Evolutionary conservation across 2,113 vertebrate genomes (phyloP).

Genomic region (Synodontis membranacea): DNA sequence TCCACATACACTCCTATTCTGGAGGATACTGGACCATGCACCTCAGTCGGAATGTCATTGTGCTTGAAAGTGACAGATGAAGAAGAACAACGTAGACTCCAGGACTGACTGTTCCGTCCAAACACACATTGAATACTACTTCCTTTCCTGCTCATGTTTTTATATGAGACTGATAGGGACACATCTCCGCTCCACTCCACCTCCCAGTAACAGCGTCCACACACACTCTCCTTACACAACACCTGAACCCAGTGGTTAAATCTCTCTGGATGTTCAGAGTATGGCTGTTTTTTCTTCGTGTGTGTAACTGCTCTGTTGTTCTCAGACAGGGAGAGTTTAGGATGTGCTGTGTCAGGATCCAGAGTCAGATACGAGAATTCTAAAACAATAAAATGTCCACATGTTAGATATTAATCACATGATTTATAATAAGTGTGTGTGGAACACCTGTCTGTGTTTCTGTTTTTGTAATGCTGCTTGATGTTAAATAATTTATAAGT

Average conservation of each 20-base stretch:
- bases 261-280: neutral
- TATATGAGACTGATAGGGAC: neutral
- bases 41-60: neutral
- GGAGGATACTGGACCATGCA: neutral
- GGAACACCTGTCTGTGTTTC: neutral
- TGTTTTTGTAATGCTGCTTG: neutral
- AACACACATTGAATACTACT: neutral
- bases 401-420: neutral
- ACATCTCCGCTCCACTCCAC: neutral
- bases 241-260: neutral
- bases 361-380: neutral
- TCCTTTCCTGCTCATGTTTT: neutral
- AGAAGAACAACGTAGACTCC: neutral
- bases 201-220: neutral
- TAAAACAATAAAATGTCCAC: neutral
- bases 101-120: neutral
- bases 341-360: neutral
- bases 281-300: neutral
- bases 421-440: neutral
- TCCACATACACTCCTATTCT: conserved; percentile 4
- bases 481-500: neutral
- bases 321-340: neutral
- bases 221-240: conserved; percentile 11
- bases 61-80: neutral
- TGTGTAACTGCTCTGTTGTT: neutral